These are phyloP conservation scores for Quadriops clusia DNA, from an alignment of 2,888 invertebrate genomes.

Conservation along the genomic window DNA sequence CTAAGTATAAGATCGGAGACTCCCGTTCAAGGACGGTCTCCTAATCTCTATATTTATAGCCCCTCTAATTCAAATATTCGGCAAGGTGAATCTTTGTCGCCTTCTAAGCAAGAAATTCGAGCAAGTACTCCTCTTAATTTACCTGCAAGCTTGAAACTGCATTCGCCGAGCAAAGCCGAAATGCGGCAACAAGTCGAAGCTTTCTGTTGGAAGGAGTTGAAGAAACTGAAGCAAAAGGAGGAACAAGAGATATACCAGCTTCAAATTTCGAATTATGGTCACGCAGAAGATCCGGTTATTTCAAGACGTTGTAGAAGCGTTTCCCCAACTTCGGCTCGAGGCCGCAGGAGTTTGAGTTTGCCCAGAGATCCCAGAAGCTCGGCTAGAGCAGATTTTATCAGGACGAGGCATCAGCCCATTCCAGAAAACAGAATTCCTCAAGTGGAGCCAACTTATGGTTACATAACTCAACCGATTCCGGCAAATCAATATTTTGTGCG, in stretches of 20 bases:
- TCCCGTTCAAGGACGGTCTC: no score
- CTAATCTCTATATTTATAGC: no score
- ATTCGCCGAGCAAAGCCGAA: slow-evolving; percentile 40
- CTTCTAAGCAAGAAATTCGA: no score
- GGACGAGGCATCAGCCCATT: slow-evolving; percentile 14
- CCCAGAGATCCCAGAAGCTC: slow-evolving; percentile 22
- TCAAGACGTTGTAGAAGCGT: slow-evolving; percentile 36
- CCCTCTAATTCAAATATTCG: no score
- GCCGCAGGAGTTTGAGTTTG: slow-evolving; percentile 35
- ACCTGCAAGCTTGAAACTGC: no score
- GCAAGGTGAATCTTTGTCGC: no score
- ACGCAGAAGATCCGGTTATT: slow-evolving; percentile 28
- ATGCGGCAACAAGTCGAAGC: slow-evolving; percentile 50
- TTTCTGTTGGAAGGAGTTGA: slow-evolving; percentile 57
- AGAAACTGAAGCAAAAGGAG: slow-evolving; percentile 50
- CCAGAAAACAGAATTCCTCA: slow-evolving; percentile 15
- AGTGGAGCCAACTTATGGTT: slow-evolving; percentile 8
- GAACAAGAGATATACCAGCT: slow-evolving; percentile 39
- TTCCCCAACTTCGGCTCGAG: slow-evolving; percentile 34
- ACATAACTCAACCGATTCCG: slow-evolving; percentile 11
- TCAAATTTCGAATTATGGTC: slow-evolving; percentile 24
- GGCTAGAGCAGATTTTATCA: slow-evolving; percentile 2
- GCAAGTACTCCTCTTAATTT: no score
- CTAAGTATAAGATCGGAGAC: no score
- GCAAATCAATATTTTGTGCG: slow-evolving; percentile 23